Conservation (phyloP, 2,797 vertebrate species). For the Diceros bicornis region DNA sequence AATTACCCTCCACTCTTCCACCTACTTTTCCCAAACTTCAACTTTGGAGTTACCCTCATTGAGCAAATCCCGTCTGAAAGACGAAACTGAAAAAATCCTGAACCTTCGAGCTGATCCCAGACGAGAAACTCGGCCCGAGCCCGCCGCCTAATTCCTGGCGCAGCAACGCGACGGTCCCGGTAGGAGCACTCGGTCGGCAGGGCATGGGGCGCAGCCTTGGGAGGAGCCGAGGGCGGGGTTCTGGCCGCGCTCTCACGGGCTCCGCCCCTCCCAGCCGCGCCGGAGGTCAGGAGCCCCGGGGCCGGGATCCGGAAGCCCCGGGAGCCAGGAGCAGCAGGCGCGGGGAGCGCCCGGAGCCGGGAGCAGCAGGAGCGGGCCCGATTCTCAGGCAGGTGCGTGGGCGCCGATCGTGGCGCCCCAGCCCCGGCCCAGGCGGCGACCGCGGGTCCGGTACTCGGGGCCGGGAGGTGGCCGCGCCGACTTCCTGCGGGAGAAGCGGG, state of each 20-base stretch:
- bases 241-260: rapidly evolving
- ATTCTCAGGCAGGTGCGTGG: slow-evolving; percentile 59
- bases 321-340: background rate
- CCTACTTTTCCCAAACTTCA: background rate
- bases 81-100: background rate
- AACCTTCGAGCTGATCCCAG: background rate
- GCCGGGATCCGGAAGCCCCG: background rate
- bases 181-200: too few relatives aligned
- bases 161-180: too few relatives aligned
- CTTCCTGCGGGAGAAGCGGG: background rate
- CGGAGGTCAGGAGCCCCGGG: rapidly evolving
- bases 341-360: background rate
- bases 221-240: background rate
- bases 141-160: background rate
- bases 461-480: background rate
- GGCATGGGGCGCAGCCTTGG: background rate
- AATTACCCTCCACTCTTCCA: background rate
- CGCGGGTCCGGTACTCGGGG: rapidly evolving
- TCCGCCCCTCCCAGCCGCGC: rapidly evolving
- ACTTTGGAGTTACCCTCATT: background rate
- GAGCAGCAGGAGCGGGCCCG: background rate
- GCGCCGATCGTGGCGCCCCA: rapidly evolving
- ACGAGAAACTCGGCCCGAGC: background rate
- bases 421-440: rapidly evolving
- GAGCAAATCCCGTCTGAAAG: background rate